Evolutionary conservation across 2,113 vertebrate genomes (phyloP).

Genomic region (Ciconia maguari): DNA sequence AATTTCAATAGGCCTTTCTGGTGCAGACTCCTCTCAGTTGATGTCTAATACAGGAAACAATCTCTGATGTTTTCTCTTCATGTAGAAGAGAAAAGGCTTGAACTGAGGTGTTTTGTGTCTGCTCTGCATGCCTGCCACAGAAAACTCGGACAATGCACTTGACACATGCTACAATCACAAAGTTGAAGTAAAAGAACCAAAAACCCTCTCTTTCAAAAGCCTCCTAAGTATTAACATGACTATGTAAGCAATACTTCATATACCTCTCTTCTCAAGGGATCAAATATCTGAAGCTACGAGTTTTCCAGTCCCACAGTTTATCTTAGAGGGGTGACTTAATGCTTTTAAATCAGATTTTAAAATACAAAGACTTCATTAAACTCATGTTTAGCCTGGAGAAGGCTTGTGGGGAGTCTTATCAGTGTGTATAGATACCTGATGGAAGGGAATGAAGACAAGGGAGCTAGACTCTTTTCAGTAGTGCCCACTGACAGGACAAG

Average conservation of each 20-base stretch:
- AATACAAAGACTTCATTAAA: background rate
- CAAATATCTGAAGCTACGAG: background rate
- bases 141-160: background rate
- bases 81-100: background rate
- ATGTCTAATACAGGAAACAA: background rate
- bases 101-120: background rate
- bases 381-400: background rate
- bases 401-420: background rate
- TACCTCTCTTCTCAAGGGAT: background rate
- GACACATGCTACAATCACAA: background rate
- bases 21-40: background rate
- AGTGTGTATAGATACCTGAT: background rate
- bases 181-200: background rate
- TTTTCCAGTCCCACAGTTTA: background rate
- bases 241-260: fast-evolving
- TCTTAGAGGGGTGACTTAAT: background rate
- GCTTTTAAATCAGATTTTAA: background rate
- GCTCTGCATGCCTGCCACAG: background rate
- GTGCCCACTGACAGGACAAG: background rate
- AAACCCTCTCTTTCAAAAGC: background rate
- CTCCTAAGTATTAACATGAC: background rate
- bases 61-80: background rate
- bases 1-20: background rate
- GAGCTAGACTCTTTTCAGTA: background rate
- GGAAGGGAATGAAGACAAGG: background rate